Conservation (phyloP, 1,140 invertebrate species). For the Leptinotarsa undecemlineata region DNA sequence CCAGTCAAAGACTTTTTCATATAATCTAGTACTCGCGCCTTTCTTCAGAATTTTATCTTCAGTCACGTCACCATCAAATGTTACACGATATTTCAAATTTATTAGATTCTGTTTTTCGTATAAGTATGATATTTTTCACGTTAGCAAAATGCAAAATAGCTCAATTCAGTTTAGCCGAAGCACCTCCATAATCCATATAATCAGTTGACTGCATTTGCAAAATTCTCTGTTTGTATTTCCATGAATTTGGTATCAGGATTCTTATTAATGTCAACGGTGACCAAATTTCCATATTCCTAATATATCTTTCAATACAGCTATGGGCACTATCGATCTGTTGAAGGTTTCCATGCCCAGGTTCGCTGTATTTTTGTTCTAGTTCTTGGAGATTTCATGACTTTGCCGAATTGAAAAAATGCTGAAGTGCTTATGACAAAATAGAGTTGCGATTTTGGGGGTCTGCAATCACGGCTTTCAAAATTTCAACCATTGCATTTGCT, state of each 20-base stretch:
- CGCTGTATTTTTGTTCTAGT: slow-evolving; percentile 25
- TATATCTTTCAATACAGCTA: slow-evolving; percentile 29
- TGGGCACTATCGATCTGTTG: slow-evolving; percentile 27
- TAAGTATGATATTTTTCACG: neutral
- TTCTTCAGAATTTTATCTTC: neutral
- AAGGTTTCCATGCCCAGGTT: slow-evolving; percentile 27
- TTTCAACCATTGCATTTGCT: slow-evolving; percentile 25
- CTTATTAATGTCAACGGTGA: neutral
- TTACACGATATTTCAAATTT: neutral
- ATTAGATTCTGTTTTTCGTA: neutral
- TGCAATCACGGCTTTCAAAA: slow-evolving; percentile 30
- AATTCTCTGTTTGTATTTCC: neutral
- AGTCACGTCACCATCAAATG: neutral
- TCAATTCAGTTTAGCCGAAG: neutral
- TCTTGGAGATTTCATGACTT: slow-evolving; percentile 4
- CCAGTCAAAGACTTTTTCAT: no score
- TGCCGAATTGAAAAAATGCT: slow-evolving; percentile 15
- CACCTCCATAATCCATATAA: neutral
- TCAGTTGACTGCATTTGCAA: neutral
- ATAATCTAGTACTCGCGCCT: no score
- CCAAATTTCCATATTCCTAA: slow-evolving; percentile 27
- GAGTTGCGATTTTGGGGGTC: slow-evolving; percentile 34
- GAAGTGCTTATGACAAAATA: slow-evolving; percentile 22
- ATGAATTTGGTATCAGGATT: neutral
- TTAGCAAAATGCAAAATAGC: neutral